Base-by-base conservation (phyloP, 23 tunicate genomes). In the Ascidia mentula region DNA sequence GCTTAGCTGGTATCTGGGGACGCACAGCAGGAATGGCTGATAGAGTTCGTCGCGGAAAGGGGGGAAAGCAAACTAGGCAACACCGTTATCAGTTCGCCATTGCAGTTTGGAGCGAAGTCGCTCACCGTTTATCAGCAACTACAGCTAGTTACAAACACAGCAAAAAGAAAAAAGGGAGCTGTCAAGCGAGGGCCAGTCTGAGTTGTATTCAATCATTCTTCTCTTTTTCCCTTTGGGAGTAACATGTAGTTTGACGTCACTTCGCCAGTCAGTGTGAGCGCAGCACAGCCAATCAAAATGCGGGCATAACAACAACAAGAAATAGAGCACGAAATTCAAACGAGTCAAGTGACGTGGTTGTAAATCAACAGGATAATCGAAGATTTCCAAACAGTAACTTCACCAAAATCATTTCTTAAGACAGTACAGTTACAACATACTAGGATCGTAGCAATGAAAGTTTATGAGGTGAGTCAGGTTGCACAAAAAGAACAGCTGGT, bases 271-370 rank as follows among this genome's bases (percentile, higher is more conserved):
- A 53, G 65, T 53, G 65, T 53, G 65, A 53, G 13, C 65, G 65
- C 24, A 53, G 65, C 13, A 28, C 65, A 77, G 69, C 80, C 80
- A 77, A 77, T 77, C 69, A 46, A 36, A 36, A 40, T 28, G 45
- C 33, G 60, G 45, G 80, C 38, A 45, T 77, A 36, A 46, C 69
- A 31, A 77, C 45, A 77, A 77, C 69, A 77, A 77, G 80, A 77
- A 77, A 31, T 77, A 77, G 80, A 77, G 80, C 80, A 77, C 80
- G 80, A 77, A 77, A 77, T 77, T 77, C 60, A 77, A 77, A 77
- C 37, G 80, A 28, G 12, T 28, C 22, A 28, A 53, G 13, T 28
- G 65, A 53, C 65, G 65, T 53, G 65, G 65, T n/a, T n/a, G n/a
- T n/a, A n/a, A n/a, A n/a, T n/a, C n/a, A n/a, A n/a, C n/a, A n/a